A percentile compares a stretch with the other conserved stretches of the same genome.
These are phyloP conservation scores for Isaurus tuberculatus DNA, from an alignment of 92 coral and sea anemone species.

Conservation along the genomic window DNA sequence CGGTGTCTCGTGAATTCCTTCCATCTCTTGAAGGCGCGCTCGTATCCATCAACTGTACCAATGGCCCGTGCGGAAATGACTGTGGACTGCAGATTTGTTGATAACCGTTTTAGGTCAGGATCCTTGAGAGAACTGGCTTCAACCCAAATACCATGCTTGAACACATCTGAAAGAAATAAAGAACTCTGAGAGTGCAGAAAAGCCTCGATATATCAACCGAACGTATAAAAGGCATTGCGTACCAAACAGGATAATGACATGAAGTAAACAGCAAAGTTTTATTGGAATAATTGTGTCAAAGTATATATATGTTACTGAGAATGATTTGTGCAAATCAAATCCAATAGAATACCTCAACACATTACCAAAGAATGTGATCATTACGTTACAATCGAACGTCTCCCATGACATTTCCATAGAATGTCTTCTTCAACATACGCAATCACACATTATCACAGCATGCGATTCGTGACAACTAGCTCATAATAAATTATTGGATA, in stretches of 20 bases:
- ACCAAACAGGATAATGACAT: background rate
- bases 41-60: constrained; percentile 8
- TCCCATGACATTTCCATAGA: constrained; percentile 26
- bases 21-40: constrained; percentile 20
- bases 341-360: constrained; percentile 14
- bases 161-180: background rate
- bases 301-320: background rate
- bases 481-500: background rate
- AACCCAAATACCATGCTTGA: constrained; percentile 18
- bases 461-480: constrained; percentile 27
- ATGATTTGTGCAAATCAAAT: background rate
- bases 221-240: background rate
- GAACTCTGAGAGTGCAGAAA: constrained; percentile 13
- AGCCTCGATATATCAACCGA: background rate
- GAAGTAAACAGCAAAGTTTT: background rate
- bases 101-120: constrained; percentile 13
- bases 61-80: constrained; percentile 8
- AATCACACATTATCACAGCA: constrained; percentile 24
- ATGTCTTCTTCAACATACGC: constrained; percentile 30
- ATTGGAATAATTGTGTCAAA: constrained; percentile 3
- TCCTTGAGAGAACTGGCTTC: constrained; percentile 23
- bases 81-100: constrained; percentile 15
- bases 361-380: constrained; percentile 37
- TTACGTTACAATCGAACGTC: constrained; percentile 21
- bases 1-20: constrained; percentile 7